phyloP scores from a whole-genome alignment of 2,888 invertebrate species.

The Cerceris rybyensis region DNA sequence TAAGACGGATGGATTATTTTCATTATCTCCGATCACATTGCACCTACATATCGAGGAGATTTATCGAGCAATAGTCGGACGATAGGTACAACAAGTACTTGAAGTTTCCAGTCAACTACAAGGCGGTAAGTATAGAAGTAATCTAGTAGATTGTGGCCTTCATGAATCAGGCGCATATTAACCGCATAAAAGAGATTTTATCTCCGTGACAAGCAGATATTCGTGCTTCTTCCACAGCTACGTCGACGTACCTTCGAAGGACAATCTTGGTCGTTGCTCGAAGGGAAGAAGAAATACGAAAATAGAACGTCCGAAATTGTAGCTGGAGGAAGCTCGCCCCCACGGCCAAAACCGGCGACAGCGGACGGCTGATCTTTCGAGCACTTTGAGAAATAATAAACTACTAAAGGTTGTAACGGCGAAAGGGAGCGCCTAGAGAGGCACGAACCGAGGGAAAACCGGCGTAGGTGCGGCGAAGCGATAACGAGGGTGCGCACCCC shows the following conservation, averaged over 20 bases:
- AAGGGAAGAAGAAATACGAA: constrained; percentile 15
- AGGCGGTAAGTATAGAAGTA: constrained; percentile 51
- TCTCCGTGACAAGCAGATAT: constrained; percentile 18
- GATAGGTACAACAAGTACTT: constrained; percentile 17
- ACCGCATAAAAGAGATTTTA: constrained; percentile 8
- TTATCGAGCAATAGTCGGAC: constrained; percentile 27
- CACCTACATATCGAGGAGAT: constrained; percentile 40
- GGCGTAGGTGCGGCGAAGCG: constrained; percentile 3
- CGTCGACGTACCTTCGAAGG: constrained; percentile 22
- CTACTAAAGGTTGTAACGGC: neutral
- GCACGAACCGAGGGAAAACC: neutral
- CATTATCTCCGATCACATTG: constrained; percentile 14
- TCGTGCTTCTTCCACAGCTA: constrained; percentile 15
- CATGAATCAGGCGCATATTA: neutral
- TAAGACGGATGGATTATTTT: neutral
- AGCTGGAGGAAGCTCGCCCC: neutral
- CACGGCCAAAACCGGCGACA: too few species aligned
- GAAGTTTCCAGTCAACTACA: constrained; percentile 1
- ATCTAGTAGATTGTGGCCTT: constrained; percentile 2
- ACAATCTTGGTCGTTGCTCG: neutral
- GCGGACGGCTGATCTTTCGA: too few species aligned
- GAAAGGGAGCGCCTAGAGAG: neutral
- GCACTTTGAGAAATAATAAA: too few species aligned
- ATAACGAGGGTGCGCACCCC: constrained; percentile 13
- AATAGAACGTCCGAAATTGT: neutral